phyloP scores from a whole-genome alignment of 2,797 vertebrate species.

The Sebastes steindachneri region DNA sequence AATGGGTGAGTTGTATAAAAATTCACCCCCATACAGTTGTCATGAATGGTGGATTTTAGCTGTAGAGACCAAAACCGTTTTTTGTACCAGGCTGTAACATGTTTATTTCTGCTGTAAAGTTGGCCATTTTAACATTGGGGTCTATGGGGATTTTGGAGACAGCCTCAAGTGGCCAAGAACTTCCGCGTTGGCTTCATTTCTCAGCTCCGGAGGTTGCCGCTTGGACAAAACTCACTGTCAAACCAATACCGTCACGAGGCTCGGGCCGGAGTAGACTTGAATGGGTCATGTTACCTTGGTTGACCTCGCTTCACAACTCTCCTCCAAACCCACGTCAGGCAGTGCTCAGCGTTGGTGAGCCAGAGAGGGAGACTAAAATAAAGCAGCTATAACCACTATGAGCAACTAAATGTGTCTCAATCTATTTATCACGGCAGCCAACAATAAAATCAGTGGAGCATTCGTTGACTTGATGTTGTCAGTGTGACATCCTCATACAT shows the following conservation, averaged over 20 bases:
- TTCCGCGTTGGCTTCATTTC: neutral
- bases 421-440: neutral
- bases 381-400: neutral
- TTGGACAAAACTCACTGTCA: neutral
- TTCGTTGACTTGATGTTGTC: constrained; percentile 20
- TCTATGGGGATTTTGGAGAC: neutral
- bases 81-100: neutral
- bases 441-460: constrained; percentile 4
- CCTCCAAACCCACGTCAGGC: neutral
- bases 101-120: neutral
- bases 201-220: too few species aligned
- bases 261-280: neutral
- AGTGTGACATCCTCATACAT: constrained; percentile 16
- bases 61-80: neutral
- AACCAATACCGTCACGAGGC: neutral
- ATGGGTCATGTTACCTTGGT: neutral
- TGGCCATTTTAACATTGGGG: neutral
- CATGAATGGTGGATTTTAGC: too few species aligned
- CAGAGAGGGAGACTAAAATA: neutral
- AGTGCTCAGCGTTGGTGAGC: neutral
- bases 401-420: neutral
- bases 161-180: too few species aligned
- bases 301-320: constrained; percentile 2
- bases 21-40: too few species aligned
- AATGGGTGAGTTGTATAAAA: too few species aligned